These are phyloP conservation scores for Cosmopolites sordidus DNA, from an alignment of 2,888 invertebrate species.

Conservation along the genomic window DNA sequence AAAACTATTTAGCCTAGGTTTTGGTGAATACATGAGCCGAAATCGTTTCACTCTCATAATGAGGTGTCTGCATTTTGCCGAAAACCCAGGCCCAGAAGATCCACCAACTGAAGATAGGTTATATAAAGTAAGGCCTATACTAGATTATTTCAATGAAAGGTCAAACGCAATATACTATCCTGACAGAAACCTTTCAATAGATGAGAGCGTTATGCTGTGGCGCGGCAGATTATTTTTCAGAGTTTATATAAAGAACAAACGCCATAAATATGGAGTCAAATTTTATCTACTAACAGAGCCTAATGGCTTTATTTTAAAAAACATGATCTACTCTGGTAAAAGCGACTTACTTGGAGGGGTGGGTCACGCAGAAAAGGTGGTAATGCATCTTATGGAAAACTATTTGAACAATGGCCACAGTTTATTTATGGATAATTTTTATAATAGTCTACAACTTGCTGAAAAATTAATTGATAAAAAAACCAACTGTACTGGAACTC, in stretches of 20 bases:
- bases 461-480: conserved; percentile 2
- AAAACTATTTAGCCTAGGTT: conserved; percentile 13
- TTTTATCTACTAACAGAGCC: conserved; percentile 40
- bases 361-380: conserved; percentile 7
- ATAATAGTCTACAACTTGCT: conserved; percentile 5
- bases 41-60: conserved; percentile 18
- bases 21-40: conserved; percentile 19
- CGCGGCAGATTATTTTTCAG: no score
- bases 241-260: no score
- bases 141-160: conserved; percentile 37
- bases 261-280: no score
- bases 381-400: conserved; percentile 6
- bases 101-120: conserved; percentile 14
- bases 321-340: conserved; percentile 7
- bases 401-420: conserved; percentile 3
- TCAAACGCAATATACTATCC: conserved; percentile 26
- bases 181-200: conserved; percentile 25
- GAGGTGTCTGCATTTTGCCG: conserved; percentile 21
- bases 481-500: conserved; percentile 5
- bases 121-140: conserved; percentile 37
- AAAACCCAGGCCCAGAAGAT: no score
- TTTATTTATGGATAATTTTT: conserved; percentile 3
- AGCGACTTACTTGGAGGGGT: neutral
- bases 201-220: conserved; percentile 31
- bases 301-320: conserved; percentile 36